phyloP scores from a whole-genome alignment of 2,888 invertebrate species.

The Therioaphis trifolii region DNA sequence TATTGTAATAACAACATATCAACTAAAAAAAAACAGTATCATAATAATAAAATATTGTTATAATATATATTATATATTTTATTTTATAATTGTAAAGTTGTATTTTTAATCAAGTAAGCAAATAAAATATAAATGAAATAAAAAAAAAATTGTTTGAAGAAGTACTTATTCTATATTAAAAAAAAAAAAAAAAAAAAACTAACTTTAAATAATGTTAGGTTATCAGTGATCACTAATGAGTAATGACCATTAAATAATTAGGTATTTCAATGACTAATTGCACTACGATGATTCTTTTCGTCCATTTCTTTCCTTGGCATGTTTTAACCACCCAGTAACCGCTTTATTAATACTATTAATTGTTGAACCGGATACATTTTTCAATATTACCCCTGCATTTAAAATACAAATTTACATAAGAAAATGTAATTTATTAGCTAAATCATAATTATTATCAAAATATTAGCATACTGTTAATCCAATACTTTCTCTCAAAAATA shows the following conservation, averaged over 20 bases:
- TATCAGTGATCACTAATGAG: no score
- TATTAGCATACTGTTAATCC: no score
- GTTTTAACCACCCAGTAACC: constrained; percentile 3
- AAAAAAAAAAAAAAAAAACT: no score
- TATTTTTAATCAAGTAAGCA: not conserved
- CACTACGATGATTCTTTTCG: not conserved
- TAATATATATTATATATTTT: not conserved
- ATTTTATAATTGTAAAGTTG: constrained; percentile 9
- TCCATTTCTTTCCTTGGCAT: constrained; percentile 5
- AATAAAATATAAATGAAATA: not conserved
- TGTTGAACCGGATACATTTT: constrained; percentile 13
- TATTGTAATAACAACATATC: not conserved
- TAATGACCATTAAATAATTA: no score
- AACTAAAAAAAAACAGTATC: not conserved
- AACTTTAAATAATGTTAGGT: no score
- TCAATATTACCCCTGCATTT: not conserved
- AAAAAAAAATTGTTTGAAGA: no score
- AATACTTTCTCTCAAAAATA: not conserved
- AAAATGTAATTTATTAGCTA: no score
- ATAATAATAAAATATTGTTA: not conserved
- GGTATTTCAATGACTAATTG: no score
- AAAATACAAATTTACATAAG: no score
- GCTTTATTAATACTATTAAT: not conserved
- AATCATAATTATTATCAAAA: no score
- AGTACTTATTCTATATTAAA: no score